Evolutionary conservation across 2,888 invertebrate species (phyloP), one percentile per base, ranked within the genome.

Genomic region (Ditula angustiorana): DNA sequence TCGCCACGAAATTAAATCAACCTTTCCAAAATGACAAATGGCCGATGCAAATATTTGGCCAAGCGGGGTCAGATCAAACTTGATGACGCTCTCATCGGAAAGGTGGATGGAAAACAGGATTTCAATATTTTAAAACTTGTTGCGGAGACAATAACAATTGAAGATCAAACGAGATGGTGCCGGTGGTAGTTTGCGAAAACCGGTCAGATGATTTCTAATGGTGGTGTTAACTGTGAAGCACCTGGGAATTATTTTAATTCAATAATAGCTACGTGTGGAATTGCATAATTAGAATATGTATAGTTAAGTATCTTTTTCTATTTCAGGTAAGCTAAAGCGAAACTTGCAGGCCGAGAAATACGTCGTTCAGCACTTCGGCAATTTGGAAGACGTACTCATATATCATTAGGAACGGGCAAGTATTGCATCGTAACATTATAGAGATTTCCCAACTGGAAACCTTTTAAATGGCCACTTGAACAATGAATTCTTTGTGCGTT

Each of bases 11-110:
- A 62, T 62, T 57, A 50, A 62, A 57, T 62, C 47, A 56, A 70
- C 68, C 67, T 66, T 68, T 64, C 67, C 68, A 26, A 71, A 66
- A 49, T 72, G 70, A 76, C 73, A 77, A 80, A 85, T 82, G 72
- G 72, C 75, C 69, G 70, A 81, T 83, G 85, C 80, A 83, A 86
- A 87, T 86, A 72, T 73, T 80, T 77, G 70, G 75, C 73, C 75
- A 72, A 77, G 82, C 76, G n/a, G n/a, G n/a, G n/a, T n/a, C n/a
- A 71, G 78, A 83, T 83, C 77, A 79, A 85, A 88, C 88, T 72
- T 76, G 88, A 86, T 82, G 71, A 68, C 74, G 77, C 80, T 92
- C 91, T 83, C 91, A 92, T 91, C 86, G 85, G 88, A 88, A 86
- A 83, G 65, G 69, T 73, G 62, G 70, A 74, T 72, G 72, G 63